Evolutionary conservation across 2,888 invertebrate species (phyloP), one percentile per base, ranked within the genome.

Genomic region (Drosophila infuscata): DNA sequence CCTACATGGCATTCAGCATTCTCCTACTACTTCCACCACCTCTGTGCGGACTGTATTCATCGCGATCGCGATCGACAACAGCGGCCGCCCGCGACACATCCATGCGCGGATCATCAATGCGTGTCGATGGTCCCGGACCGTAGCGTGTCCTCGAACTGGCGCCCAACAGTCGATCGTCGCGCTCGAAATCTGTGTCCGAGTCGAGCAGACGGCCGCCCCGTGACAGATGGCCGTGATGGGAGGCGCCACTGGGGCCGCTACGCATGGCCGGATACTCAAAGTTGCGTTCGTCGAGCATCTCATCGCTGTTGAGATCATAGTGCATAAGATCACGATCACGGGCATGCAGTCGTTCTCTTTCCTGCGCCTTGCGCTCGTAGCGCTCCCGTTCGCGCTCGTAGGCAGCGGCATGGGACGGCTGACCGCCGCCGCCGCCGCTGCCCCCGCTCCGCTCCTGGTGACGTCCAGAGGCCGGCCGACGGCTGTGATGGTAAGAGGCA

Each of bases 1-100:
- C 93, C 93, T 93, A 93, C 93, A 93, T 93, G 92, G 93, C 93
- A 92, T 93, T 93, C 85, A 93, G 92, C 90, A 93, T 93, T 92
- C 93, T 93, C 92, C 93, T 93, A 92, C 92, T 93, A 92, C 93
- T 93, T 91, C 93, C 93, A 91, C 93, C 93, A 92, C 93, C 92
- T 91, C 93, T 92, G 82, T 93, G 93, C 89, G 93, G 93, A 92
- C 93, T 93, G 91, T 93, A 93, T 92, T 93, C 93, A 87, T 93
- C 93, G 84, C 93, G 92, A 91, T 93, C 93, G 83, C 93, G 92
- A 88, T 93, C 93, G 75, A 91, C 91, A 71, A 93, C 91, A 66
- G 92, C 90, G 75, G 92, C 91, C 43, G 93, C 91, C 51, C 92
- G 90, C 72, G 92, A 88, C 78, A 92, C 74, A 70, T 92, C 92